A percentile compares a stretch with the other conserved stretches of the same genome.
Evolutionary conservation across 1,140 invertebrate genomes (phyloP).

Genomic region (Drosophila azteca): DNA sequence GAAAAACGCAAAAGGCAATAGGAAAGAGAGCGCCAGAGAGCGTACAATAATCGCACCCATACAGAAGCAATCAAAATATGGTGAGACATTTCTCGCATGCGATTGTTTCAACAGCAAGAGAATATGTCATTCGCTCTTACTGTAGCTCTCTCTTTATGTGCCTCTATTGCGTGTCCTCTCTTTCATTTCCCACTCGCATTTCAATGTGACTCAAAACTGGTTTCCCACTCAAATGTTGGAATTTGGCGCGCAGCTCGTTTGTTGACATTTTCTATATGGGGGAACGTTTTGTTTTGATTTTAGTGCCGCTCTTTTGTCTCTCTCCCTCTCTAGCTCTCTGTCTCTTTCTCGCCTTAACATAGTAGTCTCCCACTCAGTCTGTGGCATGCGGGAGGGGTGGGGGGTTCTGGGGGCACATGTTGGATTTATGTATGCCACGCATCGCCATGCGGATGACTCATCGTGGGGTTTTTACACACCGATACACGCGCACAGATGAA

Average conservation of each 20-base stretch:
- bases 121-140: background rate
- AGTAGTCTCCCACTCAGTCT: conserved; percentile 23
- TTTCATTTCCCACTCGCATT: background rate
- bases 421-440: conserved; percentile 60
- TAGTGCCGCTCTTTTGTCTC: conserved; percentile 16
- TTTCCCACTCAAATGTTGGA: conserved; percentile 49
- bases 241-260: conserved; percentile 79
- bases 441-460: conserved; percentile 74
- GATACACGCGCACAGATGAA: conserved; percentile 4
- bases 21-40: conserved; percentile 21
- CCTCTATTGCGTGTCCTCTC: background rate
- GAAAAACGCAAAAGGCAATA: conserved; percentile 42
- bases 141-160: background rate
- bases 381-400: background rate
- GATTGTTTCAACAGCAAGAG: conserved; percentile 25
- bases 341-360: conserved; percentile 6
- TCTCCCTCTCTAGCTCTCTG: background rate
- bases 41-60: conserved; percentile 15
- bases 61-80: conserved; percentile 14
- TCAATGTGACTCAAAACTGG: conserved; percentile 25
- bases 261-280: conserved; percentile 75
- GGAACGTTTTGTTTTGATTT: conserved; percentile 74
- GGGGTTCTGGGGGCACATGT: conserved; percentile 44
- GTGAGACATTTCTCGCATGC: conserved; percentile 54
- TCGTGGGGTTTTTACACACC: conserved; percentile 78